These are phyloP conservation scores for Ptiloglossa arizonensis DNA, from an alignment of 1,140 invertebrate species.

Conservation along the genomic window DNA sequence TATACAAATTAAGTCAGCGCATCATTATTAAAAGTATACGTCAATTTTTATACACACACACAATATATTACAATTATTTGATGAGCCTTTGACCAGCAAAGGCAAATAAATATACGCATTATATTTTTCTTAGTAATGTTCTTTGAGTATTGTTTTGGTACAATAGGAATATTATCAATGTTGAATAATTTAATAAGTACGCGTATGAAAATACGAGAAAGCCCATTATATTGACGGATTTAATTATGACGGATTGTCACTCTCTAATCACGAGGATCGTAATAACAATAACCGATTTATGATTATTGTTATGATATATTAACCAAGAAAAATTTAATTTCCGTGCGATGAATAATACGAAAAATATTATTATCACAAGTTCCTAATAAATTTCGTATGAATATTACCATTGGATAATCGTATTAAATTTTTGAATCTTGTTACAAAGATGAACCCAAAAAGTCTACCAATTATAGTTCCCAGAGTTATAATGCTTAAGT, in stretches of 20 bases:
- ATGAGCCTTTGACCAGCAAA: slow-evolving; percentile 66
- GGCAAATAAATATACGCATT: slow-evolving; percentile 52
- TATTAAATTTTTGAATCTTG: no score
- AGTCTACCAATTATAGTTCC: no score
- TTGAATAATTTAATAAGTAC: not conserved
- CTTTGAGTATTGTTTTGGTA: not conserved
- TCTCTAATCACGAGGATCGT: not conserved
- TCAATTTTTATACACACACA: slow-evolving; percentile 39
- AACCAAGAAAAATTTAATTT: not conserved
- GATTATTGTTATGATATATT: not conserved
- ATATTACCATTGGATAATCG: no score
- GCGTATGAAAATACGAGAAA: not conserved
- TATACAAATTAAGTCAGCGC: slow-evolving; percentile 28
- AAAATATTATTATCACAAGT: no score
- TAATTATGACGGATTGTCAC: slow-evolving; percentile 1
- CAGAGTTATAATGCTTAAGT: no score
- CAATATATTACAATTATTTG: slow-evolving; percentile 50
- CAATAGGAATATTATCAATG: slow-evolving; percentile 3
- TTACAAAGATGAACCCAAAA: no score
- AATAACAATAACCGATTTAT: not conserved
- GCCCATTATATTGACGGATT: not conserved
- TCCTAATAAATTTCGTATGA: no score
- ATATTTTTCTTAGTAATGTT: slow-evolving; percentile 16
- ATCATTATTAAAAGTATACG: slow-evolving; percentile 54
- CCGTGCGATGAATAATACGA: no score